Evolutionary conservation across 2,888 invertebrate genomes (phyloP).

Genomic region (Hydraecia micacea): DNA sequence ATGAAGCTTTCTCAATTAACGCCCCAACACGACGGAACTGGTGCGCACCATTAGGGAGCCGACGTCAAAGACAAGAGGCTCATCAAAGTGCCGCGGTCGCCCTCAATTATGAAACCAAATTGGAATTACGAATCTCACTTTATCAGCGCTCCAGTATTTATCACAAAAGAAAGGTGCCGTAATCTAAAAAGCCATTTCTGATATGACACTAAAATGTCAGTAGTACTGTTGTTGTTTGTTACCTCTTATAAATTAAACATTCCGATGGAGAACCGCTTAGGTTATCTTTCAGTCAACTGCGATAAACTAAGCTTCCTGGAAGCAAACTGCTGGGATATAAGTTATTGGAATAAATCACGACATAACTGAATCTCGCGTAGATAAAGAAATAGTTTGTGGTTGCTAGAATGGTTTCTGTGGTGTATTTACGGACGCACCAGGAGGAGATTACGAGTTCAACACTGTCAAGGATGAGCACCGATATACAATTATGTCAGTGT

Average conservation of each 20-base stretch:
- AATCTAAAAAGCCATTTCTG: slow-evolving; percentile 49
- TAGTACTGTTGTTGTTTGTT: slow-evolving; percentile 53
- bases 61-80: slow-evolving; percentile 48
- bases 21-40: slow-evolving; percentile 62
- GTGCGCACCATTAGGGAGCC: slow-evolving; percentile 66
- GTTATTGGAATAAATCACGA: slow-evolving; percentile 71
- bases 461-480: slow-evolving; percentile 47
- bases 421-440: slow-evolving; percentile 46
- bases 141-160: slow-evolving; percentile 41
- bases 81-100: slow-evolving; percentile 50
- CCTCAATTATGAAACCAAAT: slow-evolving; percentile 49
- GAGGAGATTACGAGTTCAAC: slow-evolving; percentile 52
- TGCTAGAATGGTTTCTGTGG: slow-evolving; percentile 45
- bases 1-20: slow-evolving; percentile 79
- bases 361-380: slow-evolving; percentile 62
- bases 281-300: slow-evolving; percentile 66
- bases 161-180: slow-evolving; percentile 45
- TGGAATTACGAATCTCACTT: slow-evolving; percentile 46
- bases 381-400: slow-evolving; percentile 70
- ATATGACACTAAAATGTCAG: slow-evolving; percentile 42
- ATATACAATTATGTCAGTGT: slow-evolving; percentile 59
- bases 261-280: slow-evolving; percentile 52
- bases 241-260: slow-evolving; percentile 63
- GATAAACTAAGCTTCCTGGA: slow-evolving; percentile 66
- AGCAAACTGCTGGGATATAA: slow-evolving; percentile 62